Conservation (phyloP, 2,888 invertebrate species). For the Sarcophaga variegata region DNA sequence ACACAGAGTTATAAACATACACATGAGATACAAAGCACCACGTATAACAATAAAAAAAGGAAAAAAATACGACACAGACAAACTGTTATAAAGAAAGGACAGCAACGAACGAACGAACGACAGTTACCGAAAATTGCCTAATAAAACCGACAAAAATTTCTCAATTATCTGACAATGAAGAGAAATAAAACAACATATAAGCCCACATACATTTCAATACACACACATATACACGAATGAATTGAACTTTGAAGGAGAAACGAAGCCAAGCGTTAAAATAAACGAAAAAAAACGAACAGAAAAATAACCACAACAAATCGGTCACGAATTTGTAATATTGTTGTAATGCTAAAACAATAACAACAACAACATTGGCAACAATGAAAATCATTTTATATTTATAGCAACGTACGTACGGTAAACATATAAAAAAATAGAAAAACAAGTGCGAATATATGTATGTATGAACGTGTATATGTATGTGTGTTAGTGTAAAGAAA, state of each 20-base stretch:
- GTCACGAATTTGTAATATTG: conserved; percentile 65
- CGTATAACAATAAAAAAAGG: neutral
- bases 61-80: conserved; percentile 3
- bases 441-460: neutral
- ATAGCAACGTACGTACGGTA: neutral
- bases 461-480: neutral
- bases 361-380: conserved; percentile 3
- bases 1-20: neutral
- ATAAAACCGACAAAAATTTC: conserved; percentile 55
- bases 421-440: neutral
- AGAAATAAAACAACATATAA: conserved; percentile 24
- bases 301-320: conserved; percentile 31
- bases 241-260: neutral
- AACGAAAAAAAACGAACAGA: neutral
- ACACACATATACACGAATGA: neutral
- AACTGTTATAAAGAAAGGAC: neutral
- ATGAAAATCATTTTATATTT: conserved; percentile 22
- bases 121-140: conserved; percentile 48
- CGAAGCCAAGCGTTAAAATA: neutral
- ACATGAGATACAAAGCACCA: neutral
- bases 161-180: conserved; percentile 60
- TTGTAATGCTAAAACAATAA: conserved; percentile 40
- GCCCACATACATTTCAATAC: neutral
- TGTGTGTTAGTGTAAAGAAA: neutral
- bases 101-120: neutral